Evolutionary conservation across 1,140 invertebrate genomes (phyloP), one percentile per base, ranked within the genome.

Genomic region (Aphidius gifuensis): DNA sequence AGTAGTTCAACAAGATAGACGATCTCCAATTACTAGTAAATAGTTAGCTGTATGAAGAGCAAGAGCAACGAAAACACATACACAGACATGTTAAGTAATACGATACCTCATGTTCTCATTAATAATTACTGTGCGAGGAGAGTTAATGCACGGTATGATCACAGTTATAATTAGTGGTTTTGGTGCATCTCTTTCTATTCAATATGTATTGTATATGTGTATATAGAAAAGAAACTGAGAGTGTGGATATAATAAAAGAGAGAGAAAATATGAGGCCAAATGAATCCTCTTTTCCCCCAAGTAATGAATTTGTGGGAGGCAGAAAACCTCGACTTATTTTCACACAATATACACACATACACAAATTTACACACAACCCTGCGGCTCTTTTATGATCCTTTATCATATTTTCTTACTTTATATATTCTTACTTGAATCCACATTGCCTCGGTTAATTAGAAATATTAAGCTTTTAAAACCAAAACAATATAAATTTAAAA

Each of bases 71-170:
- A 48, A 38, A 51, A 47, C 58, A 9, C 53, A 48, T 50, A 60
- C 50, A 32, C 23, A 32, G 23, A 32, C 23, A 32, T 32, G 23
- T 32, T 32, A 45, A 40, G 65, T 72, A 71, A 71, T 67, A 63
- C 66, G 67, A 74, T 73, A 66, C 63, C 57, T 69, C 64, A 63
- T 65, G 66, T 61, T 61, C 68, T 69, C 72, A 67, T 74, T 75
- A 75, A 74, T 72, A 73, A 75, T 74, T 74, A 72, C 62, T 61
- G 68, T 70, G 65, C 65, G 66, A 68, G 69, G 65, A 69, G 66
- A 72, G 66, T 66, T 70, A 71, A 71, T 71, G 67, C 68, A 44
- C 61, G 65, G 47, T 63, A 64, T 64, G 66, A 69, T 69, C 69
- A 68, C 62, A 68, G 47, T 70, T 67, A 71, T 74, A 75, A 75